Evolutionary conservation across 2,113 vertebrate genomes (phyloP).

Genomic region (Heloderma charlesbogerti): DNA sequence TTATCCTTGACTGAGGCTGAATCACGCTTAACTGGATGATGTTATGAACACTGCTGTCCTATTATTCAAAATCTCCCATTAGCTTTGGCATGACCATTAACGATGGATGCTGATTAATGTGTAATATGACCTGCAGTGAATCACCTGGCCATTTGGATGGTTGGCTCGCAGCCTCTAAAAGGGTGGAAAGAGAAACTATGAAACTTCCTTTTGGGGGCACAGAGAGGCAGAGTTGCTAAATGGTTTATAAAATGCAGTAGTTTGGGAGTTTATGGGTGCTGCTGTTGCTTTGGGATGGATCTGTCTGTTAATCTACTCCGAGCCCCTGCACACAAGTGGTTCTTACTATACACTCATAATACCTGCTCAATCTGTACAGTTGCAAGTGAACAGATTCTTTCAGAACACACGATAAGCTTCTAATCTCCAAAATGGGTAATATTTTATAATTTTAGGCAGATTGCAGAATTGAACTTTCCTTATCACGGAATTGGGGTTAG

Average conservation of each 20-base stretch:
- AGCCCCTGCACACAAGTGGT: background rate
- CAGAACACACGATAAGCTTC: background rate
- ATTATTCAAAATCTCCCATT: background rate
- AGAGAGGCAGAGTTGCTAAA: background rate
- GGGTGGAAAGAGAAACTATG: background rate
- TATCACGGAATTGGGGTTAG: too few species aligned
- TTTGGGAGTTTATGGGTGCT: background rate
- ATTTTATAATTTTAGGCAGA: too few species aligned
- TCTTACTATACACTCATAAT: background rate
- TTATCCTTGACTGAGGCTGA: background rate
- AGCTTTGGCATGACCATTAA: background rate
- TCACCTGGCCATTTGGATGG: background rate
- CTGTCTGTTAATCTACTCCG: background rate
- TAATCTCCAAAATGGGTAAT: background rate
- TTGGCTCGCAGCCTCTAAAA: background rate
- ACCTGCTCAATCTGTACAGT: background rate
- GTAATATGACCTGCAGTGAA: background rate
- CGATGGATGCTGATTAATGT: slow-evolving; percentile 8
- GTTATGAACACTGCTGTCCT: background rate
- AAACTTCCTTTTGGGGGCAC: background rate
- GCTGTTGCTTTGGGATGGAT: background rate
- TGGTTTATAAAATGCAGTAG: background rate
- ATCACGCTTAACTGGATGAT: background rate
- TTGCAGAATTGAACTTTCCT: too few species aligned
- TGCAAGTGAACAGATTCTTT: background rate